These are phyloP conservation scores for Gadopsis marmoratus DNA, from an alignment of 2,797 vertebrate genomes.

Conservation along the genomic window DNA sequence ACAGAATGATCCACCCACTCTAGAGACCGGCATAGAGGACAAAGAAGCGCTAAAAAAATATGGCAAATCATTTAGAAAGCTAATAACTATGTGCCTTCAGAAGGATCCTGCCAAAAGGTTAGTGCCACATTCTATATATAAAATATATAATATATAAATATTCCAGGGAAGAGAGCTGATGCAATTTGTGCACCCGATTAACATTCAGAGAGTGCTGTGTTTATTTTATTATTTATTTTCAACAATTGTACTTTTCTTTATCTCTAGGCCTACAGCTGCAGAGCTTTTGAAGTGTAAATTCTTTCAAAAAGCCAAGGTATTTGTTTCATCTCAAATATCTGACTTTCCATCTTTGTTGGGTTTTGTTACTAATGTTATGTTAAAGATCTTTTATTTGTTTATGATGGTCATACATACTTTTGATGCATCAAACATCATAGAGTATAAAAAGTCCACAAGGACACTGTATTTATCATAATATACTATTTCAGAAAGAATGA, in stretches of 20 bases:
- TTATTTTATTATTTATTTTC: conserved; percentile 23
- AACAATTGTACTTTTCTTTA: conserved; percentile 49
- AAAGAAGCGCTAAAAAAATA: conserved; percentile 97
- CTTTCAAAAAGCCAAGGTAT: conserved; percentile 99
- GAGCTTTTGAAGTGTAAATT: conserved; percentile 99
- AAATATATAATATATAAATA: no score
- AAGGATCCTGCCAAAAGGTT: conserved; percentile 99
- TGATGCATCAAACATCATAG: conserved; percentile 3
- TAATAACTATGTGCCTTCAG: conserved; percentile 97
- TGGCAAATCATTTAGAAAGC: conserved; percentile 97
- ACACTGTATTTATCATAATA: not conserved
- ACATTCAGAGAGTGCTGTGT: conserved; percentile 33
- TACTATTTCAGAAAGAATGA: no score
- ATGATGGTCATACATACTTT: not conserved
- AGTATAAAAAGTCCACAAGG: not conserved
- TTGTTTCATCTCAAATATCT: conserved; percentile 63
- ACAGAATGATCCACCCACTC: conserved; percentile 95
- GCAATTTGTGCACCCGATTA: conserved; percentile 14
- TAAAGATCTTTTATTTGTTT: not conserved
- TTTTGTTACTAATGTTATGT: conserved; percentile 25
- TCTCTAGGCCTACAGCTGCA: conserved; percentile 95
- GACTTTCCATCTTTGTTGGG: conserved; percentile 20
- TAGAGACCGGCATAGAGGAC: conserved; percentile 97
- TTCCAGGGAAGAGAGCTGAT: conserved; percentile 17
- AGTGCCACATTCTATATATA: conserved; percentile 33